Evolutionary conservation across 2,113 vertebrate species (phyloP).

Genomic region (Vulpes vulpes): DNA sequence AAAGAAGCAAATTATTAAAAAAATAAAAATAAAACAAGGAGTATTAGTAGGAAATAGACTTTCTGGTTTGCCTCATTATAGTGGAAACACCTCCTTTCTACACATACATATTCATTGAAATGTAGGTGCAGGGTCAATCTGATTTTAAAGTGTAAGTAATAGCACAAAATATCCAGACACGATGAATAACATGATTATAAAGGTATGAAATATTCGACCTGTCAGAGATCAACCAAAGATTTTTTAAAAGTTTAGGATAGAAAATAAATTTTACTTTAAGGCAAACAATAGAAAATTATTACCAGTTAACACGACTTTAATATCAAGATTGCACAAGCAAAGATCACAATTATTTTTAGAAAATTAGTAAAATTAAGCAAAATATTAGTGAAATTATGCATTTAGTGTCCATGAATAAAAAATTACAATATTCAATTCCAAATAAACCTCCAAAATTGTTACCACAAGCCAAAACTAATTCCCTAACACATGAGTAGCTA

Average conservation of each 20-base stretch:
- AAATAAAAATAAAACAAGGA: neutral
- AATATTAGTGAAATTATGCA: neutral
- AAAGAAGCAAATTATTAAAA: too few species aligned
- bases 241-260: neutral
- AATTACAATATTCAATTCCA: neutral
- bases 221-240: neutral
- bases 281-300: neutral
- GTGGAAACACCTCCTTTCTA: neutral
- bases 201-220: neutral
- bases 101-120: neutral
- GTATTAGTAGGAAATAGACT: neutral
- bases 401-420: neutral
- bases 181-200: neutral
- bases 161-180: neutral
- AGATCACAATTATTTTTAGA: neutral
- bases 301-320: neutral
- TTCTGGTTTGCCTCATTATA: neutral
- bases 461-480: neutral
- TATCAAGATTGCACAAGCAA: neutral
- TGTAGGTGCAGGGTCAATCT: neutral
- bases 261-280: neutral
- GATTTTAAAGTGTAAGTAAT: neutral
- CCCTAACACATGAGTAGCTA: neutral
- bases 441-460: neutral
- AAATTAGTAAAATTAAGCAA: neutral